Evolutionary conservation across 2,113 vertebrate genomes (phyloP), one percentile per base, ranked within the genome.

Genomic region (Chitala chitala): DNA sequence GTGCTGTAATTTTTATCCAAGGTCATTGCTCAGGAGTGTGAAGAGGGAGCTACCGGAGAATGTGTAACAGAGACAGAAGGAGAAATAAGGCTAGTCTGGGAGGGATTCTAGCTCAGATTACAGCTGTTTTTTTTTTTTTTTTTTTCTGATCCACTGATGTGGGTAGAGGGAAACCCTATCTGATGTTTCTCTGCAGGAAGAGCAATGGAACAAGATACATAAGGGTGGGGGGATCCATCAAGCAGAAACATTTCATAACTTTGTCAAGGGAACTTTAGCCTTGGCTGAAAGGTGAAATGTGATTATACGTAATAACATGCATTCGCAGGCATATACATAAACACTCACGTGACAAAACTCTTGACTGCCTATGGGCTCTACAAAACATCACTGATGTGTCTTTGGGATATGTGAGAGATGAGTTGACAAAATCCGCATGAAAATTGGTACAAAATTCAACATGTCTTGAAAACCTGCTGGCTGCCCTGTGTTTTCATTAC

Each of bases 21-120:
- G 68, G 74, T 69, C 74, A 61, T 75, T 29, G n/a, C 29, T 40
- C 66, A 6, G 26, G 66, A 70, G 68, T 20, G n/a, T 8, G 66
- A 26, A 15, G 51, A 24, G 0, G 3, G 20, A 40, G 36, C 36
- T 44, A 22, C 5, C n/a, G 2, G 51, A 7, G 51, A 26, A 24
- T 59, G 56, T 26, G 56, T 9, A 24, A 50, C 22, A 29, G 65
- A 29, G 22, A 15, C 8, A 2, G 40, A 10, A n/a, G 4, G 55
- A 72, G 55, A 10, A 42, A 70, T 15, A 17, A 15, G 22, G 71
- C 13, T 58, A 15, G 13, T 22, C 9, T 40, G 3, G 26, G 42
- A 20, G 56, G 71, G 7, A 7, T 8, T 69, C 36, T 7, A 26
- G 53, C 29, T 76, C 51, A 26, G 3, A 56, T 73, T 73, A 17